A percentile compares a stretch with the other conserved stretches of the same genome.
Evolutionary conservation across 1,140 invertebrate species (phyloP).

Genomic region (Cryptotermes secundus): DNA sequence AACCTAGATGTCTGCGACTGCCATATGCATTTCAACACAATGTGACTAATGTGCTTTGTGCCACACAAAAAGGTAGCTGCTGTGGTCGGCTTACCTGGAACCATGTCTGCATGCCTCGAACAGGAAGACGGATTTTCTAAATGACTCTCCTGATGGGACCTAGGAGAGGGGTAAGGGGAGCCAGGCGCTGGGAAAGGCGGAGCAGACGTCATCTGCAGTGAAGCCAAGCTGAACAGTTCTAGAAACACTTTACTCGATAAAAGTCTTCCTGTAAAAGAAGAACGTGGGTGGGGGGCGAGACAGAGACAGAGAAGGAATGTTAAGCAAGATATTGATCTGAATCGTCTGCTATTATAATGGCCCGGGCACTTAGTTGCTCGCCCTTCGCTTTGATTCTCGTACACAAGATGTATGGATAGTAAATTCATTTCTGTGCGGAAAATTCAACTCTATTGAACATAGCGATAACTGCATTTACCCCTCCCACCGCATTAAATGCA

Average conservation of each 20-base stretch:
- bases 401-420: neutral
- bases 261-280: neutral
- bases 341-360: neutral
- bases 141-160: constrained; percentile 1
- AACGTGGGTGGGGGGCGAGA: too few relatives aligned
- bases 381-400: neutral
- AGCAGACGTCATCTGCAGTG: constrained; percentile 17
- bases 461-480: too few relatives aligned
- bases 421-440: neutral
- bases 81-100: neutral
- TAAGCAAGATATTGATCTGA: neutral
- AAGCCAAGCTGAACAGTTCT: constrained; percentile 5
- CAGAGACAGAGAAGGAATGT: neutral
- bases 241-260: constrained; percentile 15
- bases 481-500: too few relatives aligned
- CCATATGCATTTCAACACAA: neutral
- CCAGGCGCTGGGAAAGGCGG: neutral
- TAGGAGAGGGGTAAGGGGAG: neutral
- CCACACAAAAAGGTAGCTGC: neutral
- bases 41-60: neutral
- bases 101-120: neutral
- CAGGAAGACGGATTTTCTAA: constrained; percentile 16
- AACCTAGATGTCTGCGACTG: neutral
- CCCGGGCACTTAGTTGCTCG: neutral
- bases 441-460: neutral